Percentiles rank a stretch among this genome's conserved stretches.
phyloP scores from a whole-genome alignment of 2,797 vertebrate genomes.

The Mycteria americana region DNA sequence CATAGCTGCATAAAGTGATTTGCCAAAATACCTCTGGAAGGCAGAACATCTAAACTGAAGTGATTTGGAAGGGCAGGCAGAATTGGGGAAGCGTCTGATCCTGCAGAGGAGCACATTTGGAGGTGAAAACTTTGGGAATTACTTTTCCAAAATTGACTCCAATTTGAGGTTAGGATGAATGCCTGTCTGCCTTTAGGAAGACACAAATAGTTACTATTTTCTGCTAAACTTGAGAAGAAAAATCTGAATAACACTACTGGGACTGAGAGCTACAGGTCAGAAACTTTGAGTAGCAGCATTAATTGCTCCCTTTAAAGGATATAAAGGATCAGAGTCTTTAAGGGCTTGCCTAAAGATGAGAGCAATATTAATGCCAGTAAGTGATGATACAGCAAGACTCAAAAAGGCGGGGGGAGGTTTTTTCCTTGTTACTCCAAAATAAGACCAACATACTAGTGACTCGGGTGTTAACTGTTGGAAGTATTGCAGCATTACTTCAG shows the following conservation, averaged over 20 bases:
- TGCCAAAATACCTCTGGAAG: background rate
- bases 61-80: background rate
- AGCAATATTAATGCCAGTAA: background rate
- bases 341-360: constrained; percentile 13
- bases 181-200: background rate
- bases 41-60: background rate
- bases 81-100: background rate
- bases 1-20: background rate
- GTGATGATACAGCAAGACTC: background rate
- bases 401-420: background rate
- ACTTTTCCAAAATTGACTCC: background rate
- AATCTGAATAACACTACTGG: constrained; percentile 26
- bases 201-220: constrained; percentile 27
- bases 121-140: background rate
- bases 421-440: background rate
- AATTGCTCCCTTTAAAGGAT: constrained; percentile 56
- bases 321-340: constrained; percentile 43
- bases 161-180: background rate
- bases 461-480: background rate
- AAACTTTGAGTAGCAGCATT: constrained; percentile 49
- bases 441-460: background rate
- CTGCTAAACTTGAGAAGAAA: constrained; percentile 11
- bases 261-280: constrained; percentile 60
- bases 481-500: background rate
- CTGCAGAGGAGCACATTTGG: background rate